phyloP scores from a whole-genome alignment of 2,113 vertebrate species.

The Anolis carolinensis region DNA sequence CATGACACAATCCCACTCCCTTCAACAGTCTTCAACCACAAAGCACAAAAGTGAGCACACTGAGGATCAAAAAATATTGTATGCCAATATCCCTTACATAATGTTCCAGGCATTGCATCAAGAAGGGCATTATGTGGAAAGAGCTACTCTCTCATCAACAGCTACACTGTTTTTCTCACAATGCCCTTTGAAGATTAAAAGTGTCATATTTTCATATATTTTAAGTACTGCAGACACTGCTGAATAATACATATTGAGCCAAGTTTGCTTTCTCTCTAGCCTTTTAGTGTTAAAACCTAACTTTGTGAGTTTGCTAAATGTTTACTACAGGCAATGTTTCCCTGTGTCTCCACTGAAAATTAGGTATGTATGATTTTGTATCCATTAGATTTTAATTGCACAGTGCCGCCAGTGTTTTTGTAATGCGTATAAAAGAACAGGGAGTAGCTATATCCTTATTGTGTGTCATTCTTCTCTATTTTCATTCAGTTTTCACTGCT shows the following conservation, averaged over 20 bases:
- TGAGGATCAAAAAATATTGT: too few species aligned
- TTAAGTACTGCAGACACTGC: background rate
- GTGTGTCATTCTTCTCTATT: constrained; percentile 5
- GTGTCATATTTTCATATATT: background rate
- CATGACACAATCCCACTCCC: too few species aligned
- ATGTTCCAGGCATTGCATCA: too few species aligned
- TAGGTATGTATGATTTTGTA: background rate
- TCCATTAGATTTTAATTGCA: constrained; percentile 18
- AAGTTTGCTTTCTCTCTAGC: background rate
- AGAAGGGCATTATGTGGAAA: background rate
- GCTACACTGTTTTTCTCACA: background rate
- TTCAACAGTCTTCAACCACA: too few species aligned
- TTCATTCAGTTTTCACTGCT: background rate
- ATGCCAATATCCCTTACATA: too few species aligned
- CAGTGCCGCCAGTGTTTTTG: background rate
- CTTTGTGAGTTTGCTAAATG: background rate
- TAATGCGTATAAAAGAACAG: background rate
- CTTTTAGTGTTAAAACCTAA: background rate
- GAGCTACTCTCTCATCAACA: background rate
- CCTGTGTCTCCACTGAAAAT: background rate
- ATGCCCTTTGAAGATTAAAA: background rate
- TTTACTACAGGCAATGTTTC: background rate
- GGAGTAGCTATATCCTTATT: background rate
- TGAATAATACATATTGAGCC: background rate
- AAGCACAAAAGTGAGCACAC: too few species aligned